These are phyloP conservation scores for Arctopsyche grandis DNA, from an alignment of 1,140 invertebrate genomes.

Conservation along the genomic window DNA sequence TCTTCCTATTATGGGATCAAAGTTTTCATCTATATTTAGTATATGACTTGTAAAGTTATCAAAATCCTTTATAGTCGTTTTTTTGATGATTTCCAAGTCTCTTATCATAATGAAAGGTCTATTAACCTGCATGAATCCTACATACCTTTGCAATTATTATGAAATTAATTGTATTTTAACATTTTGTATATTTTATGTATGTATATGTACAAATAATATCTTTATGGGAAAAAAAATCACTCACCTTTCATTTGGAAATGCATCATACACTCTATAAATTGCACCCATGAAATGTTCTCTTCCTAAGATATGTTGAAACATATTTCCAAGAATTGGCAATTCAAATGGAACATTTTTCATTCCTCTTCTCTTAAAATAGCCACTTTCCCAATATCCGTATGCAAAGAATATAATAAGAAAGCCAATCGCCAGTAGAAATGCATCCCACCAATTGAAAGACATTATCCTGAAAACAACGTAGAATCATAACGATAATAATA, in stretches of 20 bases:
- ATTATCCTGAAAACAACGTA: no score
- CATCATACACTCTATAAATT: not conserved
- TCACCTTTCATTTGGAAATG: slow-evolving; percentile 21
- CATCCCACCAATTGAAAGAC: no score
- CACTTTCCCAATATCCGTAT: not conserved
- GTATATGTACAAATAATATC: no score
- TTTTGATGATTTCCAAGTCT: slow-evolving; percentile 68
- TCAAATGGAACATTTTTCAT: slow-evolving; percentile 27
- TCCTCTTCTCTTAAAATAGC: slow-evolving; percentile 22
- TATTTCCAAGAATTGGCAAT: slow-evolving; percentile 27
- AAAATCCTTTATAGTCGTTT: slow-evolving; percentile 69
- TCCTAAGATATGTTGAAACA: not conserved
- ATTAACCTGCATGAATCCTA: slow-evolving; percentile 63
- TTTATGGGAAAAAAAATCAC: no score
- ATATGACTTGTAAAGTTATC: slow-evolving; percentile 68
- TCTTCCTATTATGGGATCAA: slow-evolving; percentile 64
- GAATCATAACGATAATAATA: no score
- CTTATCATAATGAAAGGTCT: slow-evolving; percentile 64
- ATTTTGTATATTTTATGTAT: no score
- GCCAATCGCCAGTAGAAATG: not conserved
- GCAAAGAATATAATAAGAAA: not conserved
- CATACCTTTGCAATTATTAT: slow-evolving; percentile 60
- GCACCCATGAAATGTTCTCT: slow-evolving; percentile 8
- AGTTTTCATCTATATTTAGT: slow-evolving; percentile 56
- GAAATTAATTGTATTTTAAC: no score